Base-by-base conservation (phyloP, 2,113 vertebrate species). In the Elephantulus edwardii region DNA sequence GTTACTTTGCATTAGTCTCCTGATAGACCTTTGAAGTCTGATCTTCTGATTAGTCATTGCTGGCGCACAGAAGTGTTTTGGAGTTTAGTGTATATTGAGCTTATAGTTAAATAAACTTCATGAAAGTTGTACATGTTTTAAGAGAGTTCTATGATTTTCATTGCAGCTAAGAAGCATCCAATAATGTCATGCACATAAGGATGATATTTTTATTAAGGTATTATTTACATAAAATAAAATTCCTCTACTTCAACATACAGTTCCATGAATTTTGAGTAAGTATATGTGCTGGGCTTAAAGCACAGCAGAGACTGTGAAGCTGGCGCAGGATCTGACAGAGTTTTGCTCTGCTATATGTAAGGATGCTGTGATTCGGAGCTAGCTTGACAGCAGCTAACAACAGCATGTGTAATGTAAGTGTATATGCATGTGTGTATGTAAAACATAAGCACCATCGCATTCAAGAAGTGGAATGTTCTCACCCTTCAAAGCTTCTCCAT, bases 261-360 rank as follows among this genome's bases (percentile, higher is more conserved):
- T 85, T 35, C 54, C 68, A 64, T 88, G 35, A 75, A 54, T 85
- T 91, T 95, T 75, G 42, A 2, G n/a, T 54, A 81, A 80, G 17
- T 81, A 30, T 28, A 44, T 42, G 35, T 11, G 83, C 6, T 87
- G 62, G n/a, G n/a, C n/a, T n/a, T n/a, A n/a, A n/a, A n/a, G n/a
- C n/a, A n/a, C n/a, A n/a, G n/a, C n/a, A n/a, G n/a, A n/a, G n/a
- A n/a, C n/a, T n/a, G n/a, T n/a, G n/a, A n/a, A n/a, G n/a, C n/a
- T n/a, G n/a, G n/a, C n/a, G n/a, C n/a, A n/a, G n/a, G n/a, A n/a
- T n/a, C n/a, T n/a, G n/a, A n/a, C n/a, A n/a, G n/a, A n/a, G n/a
- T n/a, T n/a, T n/a, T n/a, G n/a, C n/a, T n/a, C n/a, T n/a, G n/a
- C n/a, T n/a, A n/a, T n/a, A n/a, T n/a, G n/a, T n/a, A n/a, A n/a